A percentile compares a stretch with the other conserved stretches of the same genome.
These are phyloP conservation scores for Sisyra nigra DNA, from an alignment of 2,888 invertebrate genomes.

Conservation along the genomic window DNA sequence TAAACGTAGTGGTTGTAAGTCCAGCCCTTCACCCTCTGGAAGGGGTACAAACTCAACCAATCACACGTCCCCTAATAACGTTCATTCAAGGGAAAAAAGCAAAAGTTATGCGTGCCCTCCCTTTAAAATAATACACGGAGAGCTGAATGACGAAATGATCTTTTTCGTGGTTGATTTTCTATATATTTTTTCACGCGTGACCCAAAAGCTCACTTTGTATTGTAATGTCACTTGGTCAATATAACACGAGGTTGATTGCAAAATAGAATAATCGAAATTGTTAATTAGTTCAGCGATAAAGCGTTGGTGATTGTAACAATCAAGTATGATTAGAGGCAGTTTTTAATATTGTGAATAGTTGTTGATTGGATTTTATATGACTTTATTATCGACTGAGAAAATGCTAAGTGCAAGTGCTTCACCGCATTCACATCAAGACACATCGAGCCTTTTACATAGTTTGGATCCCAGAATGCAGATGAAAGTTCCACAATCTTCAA, in stretches of 20 bases:
- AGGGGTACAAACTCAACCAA: constrained; percentile 5
- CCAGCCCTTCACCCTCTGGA: neutral
- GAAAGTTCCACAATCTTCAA: constrained; percentile 14
- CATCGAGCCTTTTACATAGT: constrained; percentile 4
- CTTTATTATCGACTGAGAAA: too few species aligned
- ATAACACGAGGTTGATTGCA: too few species aligned
- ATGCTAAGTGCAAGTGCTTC: neutral
- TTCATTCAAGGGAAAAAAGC: neutral
- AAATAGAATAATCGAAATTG: too few species aligned
- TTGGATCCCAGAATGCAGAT: constrained; percentile 13
- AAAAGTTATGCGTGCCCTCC: neutral
- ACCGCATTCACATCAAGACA: neutral
- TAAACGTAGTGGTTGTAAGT: too few species aligned
- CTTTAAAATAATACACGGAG: neutral
- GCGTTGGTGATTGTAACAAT: too few species aligned
- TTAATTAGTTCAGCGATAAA: too few species aligned
- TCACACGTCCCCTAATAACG: neutral
- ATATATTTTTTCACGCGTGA: neutral
- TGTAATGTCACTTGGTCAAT: too few species aligned
- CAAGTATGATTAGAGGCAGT: too few species aligned
- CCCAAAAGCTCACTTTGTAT: too few species aligned
- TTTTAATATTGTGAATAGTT: too few species aligned
- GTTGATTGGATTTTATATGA: too few species aligned
- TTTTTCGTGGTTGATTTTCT: neutral
- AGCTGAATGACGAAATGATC: neutral